phyloP scores from a whole-genome alignment of 1,140 invertebrate species.

The Aculops lycopersici region DNA sequence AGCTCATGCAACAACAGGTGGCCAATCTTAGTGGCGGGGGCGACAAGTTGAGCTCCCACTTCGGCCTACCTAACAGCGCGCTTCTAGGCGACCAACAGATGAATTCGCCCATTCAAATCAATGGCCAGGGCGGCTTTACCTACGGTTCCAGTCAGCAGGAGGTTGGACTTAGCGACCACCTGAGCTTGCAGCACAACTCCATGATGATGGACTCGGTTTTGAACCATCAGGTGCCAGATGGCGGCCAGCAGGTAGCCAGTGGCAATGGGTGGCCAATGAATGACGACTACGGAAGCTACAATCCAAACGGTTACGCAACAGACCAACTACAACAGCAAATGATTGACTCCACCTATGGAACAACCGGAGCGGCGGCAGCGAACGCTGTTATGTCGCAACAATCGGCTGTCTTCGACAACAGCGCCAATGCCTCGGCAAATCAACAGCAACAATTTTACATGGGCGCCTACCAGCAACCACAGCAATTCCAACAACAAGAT shows the following conservation, averaged over 20 bases:
- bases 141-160: too few species aligned
- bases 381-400: not conserved
- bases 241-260: not conserved
- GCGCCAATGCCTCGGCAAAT: not conserved
- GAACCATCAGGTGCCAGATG: not conserved
- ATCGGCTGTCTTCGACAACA: not conserved
- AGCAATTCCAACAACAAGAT: not conserved
- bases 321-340: too few species aligned
- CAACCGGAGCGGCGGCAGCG: not conserved
- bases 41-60: too few species aligned
- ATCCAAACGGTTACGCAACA: too few species aligned
- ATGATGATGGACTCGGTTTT: not conserved
- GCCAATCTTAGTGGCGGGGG: too few species aligned
- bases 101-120: too few species aligned
- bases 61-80: too few species aligned
- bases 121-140: not conserved
- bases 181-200: too few species aligned
- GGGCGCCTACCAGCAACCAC: not conserved
- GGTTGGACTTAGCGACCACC: too few species aligned
- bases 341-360: not conserved
- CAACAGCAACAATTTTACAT: not conserved
- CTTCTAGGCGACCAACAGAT: too few species aligned
- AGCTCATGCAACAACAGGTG: too few species aligned
- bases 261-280: not conserved
- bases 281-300: not conserved